Evolutionary conservation across 1,140 invertebrate genomes (phyloP).

Genomic region (Neoseiulus cucumeris): DNA sequence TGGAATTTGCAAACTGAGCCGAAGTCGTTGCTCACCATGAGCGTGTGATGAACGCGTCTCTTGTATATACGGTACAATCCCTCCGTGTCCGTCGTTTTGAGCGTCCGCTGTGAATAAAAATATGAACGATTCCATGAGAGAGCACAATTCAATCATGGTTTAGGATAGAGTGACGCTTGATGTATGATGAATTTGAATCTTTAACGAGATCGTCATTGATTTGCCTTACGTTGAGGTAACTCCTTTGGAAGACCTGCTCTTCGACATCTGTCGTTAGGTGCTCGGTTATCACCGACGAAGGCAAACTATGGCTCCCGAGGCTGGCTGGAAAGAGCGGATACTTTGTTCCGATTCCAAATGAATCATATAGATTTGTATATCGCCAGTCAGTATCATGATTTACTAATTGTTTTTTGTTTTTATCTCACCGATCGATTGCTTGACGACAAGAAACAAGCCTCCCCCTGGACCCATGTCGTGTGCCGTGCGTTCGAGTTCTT

Average conservation of each 20-base stretch:
- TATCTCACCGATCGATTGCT: not conserved
- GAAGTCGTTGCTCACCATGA: not conserved
- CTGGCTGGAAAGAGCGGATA: slow-evolving; percentile 3
- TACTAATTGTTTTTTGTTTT: too few species aligned
- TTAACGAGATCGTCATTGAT: too few species aligned
- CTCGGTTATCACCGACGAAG: not conserved
- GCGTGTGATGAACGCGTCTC: not conserved
- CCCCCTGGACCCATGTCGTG: not conserved
- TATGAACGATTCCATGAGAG: too few species aligned
- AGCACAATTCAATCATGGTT: too few species aligned
- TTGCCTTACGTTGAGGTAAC: slow-evolving; percentile 5
- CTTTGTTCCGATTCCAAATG: too few species aligned
- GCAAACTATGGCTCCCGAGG: not conserved
- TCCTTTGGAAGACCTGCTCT: not conserved
- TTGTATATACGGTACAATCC: not conserved
- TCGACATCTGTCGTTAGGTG: not conserved
- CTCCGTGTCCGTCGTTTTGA: not conserved
- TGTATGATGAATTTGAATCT: not conserved
- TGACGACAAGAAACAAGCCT: not conserved
- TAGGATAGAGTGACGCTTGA: too few species aligned
- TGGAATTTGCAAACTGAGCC: too few species aligned
- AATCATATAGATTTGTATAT: too few species aligned
- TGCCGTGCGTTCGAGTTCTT: too few species aligned
- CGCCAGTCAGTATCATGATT: too few species aligned
- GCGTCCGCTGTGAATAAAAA: not conserved